These are phyloP conservation scores for Clostera curtula DNA, from an alignment of 2,888 invertebrate species.

Conservation along the genomic window DNA sequence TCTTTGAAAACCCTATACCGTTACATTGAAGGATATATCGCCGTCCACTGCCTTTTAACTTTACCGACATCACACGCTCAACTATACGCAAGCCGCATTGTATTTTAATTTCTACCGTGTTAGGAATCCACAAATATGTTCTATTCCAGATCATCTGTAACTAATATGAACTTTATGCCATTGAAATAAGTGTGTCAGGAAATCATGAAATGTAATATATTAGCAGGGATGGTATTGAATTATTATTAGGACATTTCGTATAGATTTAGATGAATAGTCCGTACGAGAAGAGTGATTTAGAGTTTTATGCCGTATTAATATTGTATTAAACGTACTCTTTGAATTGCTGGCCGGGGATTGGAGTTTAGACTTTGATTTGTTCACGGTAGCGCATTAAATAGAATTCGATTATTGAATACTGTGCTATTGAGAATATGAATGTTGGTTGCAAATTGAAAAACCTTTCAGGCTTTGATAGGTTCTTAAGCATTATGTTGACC, in stretches of 20 bases:
- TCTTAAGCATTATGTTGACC: too few species aligned
- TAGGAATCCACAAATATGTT: constrained; percentile 49
- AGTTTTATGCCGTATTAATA: constrained; percentile 19
- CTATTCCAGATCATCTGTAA: constrained; percentile 16
- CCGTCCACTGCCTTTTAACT: constrained; percentile 56
- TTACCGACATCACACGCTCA: constrained; percentile 57
- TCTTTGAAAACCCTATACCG: constrained; percentile 37
- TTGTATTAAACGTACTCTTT: constrained; percentile 22
- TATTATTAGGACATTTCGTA: constrained; percentile 26
- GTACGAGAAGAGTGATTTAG: constrained; percentile 22
- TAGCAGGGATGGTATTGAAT: constrained; percentile 22
- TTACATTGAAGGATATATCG: constrained; percentile 56
- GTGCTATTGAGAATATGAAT: too few species aligned
- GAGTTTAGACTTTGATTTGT: constrained; percentile 1
- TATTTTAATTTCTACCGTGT: constrained; percentile 63
- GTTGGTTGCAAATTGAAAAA: too few species aligned
- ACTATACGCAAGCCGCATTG: constrained; percentile 54
- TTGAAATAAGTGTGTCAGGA: constrained; percentile 12
- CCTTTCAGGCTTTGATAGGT: too few species aligned
- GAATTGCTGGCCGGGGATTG: constrained; percentile 8
- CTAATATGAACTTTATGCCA: constrained; percentile 17
- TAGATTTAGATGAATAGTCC: constrained; percentile 33
- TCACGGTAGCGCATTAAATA: neutral
- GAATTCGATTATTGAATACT: neutral
- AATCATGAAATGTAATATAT: constrained; percentile 15